Percentiles rank a stretch among this genome's conserved stretches.
These are phyloP conservation scores for Ariolimax columbianus DNA, from an alignment of 2,888 invertebrate species.

Conservation along the genomic window DNA sequence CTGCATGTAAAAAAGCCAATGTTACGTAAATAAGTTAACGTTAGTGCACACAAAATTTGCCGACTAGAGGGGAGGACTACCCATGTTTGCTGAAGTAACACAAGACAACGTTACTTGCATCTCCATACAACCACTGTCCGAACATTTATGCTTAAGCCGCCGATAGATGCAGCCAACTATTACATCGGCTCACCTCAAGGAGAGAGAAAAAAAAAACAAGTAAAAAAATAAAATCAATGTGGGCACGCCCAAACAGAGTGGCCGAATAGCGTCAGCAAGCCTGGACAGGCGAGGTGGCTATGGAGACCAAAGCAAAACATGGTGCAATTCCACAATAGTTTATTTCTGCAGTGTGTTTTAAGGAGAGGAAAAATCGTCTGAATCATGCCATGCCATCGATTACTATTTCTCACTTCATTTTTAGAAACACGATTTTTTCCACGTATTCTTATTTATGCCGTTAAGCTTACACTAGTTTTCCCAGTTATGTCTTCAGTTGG, in stretches of 20 bases:
- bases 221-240: slow-evolving; percentile 1
- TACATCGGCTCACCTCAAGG: not conserved
- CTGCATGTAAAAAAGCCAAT: no score
- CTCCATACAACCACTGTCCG: not conserved
- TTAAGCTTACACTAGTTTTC: no score
- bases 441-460: no score
- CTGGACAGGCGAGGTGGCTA: slow-evolving; percentile 11
- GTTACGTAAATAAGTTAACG: no score
- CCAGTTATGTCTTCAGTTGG: no score
- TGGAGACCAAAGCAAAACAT: slow-evolving; percentile 27
- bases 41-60: no score
- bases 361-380: not conserved
- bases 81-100: no score
- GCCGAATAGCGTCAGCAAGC: slow-evolving; percentile 4
- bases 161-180: not conserved
- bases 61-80: no score
- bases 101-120: no score
- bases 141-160: not conserved
- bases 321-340: not conserved
- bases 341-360: slow-evolving; percentile 6
- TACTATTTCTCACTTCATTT: not conserved
- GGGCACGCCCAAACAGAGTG: slow-evolving; percentile 15
- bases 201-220: not conserved
- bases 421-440: not conserved
- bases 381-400: slow-evolving; percentile 29